phyloP scores from a whole-genome alignment of 2,797 vertebrate genomes.

The Australoheros facetus region DNA sequence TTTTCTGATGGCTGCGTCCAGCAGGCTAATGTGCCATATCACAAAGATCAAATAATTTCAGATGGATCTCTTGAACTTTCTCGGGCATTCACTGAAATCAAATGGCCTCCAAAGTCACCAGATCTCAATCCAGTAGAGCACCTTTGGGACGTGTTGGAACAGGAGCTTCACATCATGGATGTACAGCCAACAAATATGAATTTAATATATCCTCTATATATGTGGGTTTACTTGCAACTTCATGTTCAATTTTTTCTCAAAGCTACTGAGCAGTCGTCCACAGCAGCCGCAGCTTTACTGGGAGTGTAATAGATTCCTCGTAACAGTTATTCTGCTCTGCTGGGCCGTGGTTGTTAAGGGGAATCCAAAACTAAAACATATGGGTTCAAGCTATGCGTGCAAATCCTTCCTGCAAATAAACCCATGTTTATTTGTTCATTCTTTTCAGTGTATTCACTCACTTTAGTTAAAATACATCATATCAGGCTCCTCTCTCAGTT shows the following conservation, averaged over 20 bases:
- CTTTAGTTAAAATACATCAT: not conserved
- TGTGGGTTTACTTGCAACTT: not conserved
- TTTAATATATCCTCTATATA: not conserved
- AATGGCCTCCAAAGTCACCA: not conserved
- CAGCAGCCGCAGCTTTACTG: constrained; percentile 35
- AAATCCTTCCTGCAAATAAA: constrained; percentile 1
- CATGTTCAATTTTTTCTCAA: not conserved
- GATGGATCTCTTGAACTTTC: not conserved
- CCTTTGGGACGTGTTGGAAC: not conserved
- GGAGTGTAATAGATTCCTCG: constrained; percentile 60
- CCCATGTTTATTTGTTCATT: constrained; percentile 6
- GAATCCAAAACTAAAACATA: constrained; percentile 45
- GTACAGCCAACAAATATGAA: not conserved
- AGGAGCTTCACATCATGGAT: not conserved
- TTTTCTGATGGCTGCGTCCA: not conserved
- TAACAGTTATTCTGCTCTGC: constrained; percentile 27
- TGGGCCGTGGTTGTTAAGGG: constrained; percentile 2
- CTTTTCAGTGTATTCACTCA: not conserved
- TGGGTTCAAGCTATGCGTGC: constrained; percentile 39
- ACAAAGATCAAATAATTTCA: not conserved
- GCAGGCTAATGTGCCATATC: not conserved
- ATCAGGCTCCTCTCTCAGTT: not conserved
- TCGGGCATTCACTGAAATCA: not conserved
- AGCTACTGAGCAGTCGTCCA: constrained; percentile 4
- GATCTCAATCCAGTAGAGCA: not conserved